These are phyloP conservation scores for Whitmania pigra DNA, from an alignment of 1,140 invertebrate genomes.

Conservation along the genomic window DNA sequence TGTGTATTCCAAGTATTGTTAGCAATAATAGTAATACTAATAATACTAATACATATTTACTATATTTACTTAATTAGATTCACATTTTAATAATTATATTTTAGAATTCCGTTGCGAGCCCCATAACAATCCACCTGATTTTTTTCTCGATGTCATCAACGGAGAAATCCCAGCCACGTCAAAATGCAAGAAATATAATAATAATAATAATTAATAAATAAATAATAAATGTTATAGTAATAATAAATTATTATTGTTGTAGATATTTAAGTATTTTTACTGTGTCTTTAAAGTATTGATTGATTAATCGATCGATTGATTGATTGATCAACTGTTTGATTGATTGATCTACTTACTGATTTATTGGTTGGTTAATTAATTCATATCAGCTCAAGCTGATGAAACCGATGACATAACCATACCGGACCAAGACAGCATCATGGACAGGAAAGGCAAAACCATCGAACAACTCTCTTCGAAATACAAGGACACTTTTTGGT, in stretches of 20 bases:
- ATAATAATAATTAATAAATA: not conserved
- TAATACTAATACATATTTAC: too few species aligned
- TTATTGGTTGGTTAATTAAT: not conserved
- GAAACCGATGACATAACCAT: not conserved
- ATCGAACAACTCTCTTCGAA: not conserved
- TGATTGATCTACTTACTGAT: not conserved
- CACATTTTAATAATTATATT: not conserved
- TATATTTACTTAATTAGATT: not conserved
- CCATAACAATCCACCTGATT: slow-evolving; percentile 37
- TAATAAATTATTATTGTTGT: not conserved
- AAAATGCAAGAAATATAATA: not conserved
- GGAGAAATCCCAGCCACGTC: not conserved
- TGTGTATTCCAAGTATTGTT: too few species aligned
- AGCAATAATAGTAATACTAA: too few species aligned
- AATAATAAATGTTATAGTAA: not conserved
- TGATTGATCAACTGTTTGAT: too few species aligned
- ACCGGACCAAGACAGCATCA: too few species aligned
- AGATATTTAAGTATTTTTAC: too few species aligned
- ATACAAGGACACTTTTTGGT: not conserved
- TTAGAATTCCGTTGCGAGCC: slow-evolving; percentile 37
- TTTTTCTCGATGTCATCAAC: slow-evolving; percentile 21
- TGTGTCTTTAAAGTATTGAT: too few species aligned
- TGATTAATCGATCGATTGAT: too few species aligned
- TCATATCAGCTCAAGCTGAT: not conserved
- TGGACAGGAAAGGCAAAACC: not conserved